Base-by-base conservation (phyloP, 2,888 invertebrate species). In the Cheilosia impressa region DNA sequence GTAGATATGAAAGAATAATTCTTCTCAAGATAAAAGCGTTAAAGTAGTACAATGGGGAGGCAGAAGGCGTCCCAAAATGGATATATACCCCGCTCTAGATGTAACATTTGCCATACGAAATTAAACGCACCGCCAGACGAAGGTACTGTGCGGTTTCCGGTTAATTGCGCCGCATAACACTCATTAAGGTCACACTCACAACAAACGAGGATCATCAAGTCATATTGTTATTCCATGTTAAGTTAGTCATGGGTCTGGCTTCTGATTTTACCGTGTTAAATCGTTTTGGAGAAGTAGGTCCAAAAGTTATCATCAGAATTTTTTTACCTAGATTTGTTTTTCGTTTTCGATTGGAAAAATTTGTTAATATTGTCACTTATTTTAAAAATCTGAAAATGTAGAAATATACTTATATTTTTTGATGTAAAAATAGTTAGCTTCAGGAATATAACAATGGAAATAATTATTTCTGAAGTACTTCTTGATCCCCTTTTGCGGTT, bases 151-250 rank as follows among this genome's bases (percentile, higher is more conserved):
- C 41, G 7, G 38, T 69, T 79, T 79, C 73, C 79, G 57, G 69
- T 75, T 58, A 65, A 69, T 84, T 75, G 69, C 62, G 58, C 68
- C 50, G 57, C 73, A 57, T 60, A 75, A 75, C 58, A n/a, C 53
- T 65, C 63, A 78, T 78, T 83, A 73, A 62, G 73, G 73, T 73
- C 83, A 63, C 52, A 22, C 68, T 73, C 78, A 57, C 45, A 22
- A 38, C 15, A 24, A 53, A 31, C 10, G 22, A 9, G 1, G 19
- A 69, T 69, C 34, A 38, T 15, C 34, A 38, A 58, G n/a, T 15
- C 58, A 55, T 17, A 1, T 9, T 69, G 71, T 50, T 58, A 31
- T 41, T 34, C n/a, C 15, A 43, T 55, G 19, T 5, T 43, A 27
- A 27, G n/a, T 52, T 52, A n/a, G 52, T 24, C 52, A 52, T 27